phyloP scores from a whole-genome alignment of 53 echinoderm and acorn worm genomes.

The Actinopyga echinites region DNA sequence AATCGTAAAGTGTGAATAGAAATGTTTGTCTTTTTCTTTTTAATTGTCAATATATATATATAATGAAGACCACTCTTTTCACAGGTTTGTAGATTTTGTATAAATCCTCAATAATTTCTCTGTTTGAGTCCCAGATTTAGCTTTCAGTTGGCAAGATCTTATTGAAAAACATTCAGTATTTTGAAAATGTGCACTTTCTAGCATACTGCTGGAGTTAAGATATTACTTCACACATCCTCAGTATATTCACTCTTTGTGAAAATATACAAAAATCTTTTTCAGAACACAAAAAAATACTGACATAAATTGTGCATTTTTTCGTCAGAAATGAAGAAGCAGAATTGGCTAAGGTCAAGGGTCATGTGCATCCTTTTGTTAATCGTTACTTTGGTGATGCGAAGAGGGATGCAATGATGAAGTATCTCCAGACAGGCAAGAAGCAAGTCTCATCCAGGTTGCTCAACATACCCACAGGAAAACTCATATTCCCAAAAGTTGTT shows the following conservation, averaged over 20 bases:
- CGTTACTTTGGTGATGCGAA: constrained; percentile 98
- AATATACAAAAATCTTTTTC: neutral
- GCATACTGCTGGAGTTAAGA: too few relatives aligned
- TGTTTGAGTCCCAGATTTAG: too few relatives aligned
- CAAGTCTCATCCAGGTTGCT: constrained; percentile 47
- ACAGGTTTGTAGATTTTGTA: too few relatives aligned
- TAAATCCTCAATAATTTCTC: too few relatives aligned
- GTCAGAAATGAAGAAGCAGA: constrained; percentile 58
- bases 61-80: too few relatives aligned
- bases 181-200: too few relatives aligned
- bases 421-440: constrained; percentile 66
- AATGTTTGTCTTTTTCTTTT: too few relatives aligned
- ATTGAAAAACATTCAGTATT: too few relatives aligned
- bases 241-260: neutral
- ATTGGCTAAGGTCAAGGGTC: constrained; percentile 65
- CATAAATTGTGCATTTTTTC: neutral
- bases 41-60: too few relatives aligned
- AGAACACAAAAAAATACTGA: neutral
- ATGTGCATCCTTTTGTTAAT: constrained; percentile 65
- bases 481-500: constrained; percentile 43
- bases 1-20: too few relatives aligned
- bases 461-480: constrained; percentile 27
- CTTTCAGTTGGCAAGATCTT: too few relatives aligned
- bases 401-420: constrained; percentile 81
- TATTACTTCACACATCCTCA: too few relatives aligned